Percentiles rank a stretch among this genome's conserved stretches.
These are phyloP conservation scores for Taxidea taxus DNA, from an alignment of 2,113 vertebrate genomes.

Conservation along the genomic window DNA sequence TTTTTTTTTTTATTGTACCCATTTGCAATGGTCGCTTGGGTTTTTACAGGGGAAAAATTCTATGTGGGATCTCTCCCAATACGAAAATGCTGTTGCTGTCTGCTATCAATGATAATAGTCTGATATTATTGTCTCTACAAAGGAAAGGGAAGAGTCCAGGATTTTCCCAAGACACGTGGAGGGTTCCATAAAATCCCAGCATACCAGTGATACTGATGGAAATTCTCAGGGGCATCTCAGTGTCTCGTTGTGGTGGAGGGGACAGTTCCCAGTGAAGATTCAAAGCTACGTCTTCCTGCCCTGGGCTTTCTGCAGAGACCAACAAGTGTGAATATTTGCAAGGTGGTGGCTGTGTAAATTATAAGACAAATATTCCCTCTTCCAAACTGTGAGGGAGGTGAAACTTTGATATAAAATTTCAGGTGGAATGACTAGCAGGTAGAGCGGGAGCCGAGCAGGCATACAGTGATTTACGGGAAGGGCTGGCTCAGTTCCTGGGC, in stretches of 20 bases:
- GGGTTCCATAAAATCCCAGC: background rate
- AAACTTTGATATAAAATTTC: background rate
- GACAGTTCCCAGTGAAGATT: rapidly evolving
- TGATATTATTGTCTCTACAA: background rate
- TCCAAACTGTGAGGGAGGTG: background rate
- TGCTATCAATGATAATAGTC: background rate
- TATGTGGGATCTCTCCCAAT: background rate
- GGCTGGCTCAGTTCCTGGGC: background rate
- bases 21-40: background rate
- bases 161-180: background rate
- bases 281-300: background rate
- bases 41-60: slow-evolving; percentile 13
- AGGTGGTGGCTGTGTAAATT: background rate
- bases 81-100: background rate
- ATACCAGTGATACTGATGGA: rapidly evolving
- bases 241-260: rapidly evolving
- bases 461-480: rapidly evolving
- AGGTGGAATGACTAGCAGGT: rapidly evolving
- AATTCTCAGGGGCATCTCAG: rapidly evolving
- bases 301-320: background rate
- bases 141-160: background rate
- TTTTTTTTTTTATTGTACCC: background rate
- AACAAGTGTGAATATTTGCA: background rate
- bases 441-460: rapidly evolving
- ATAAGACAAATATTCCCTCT: background rate